These are phyloP conservation scores for Coenonympha arcania DNA, from an alignment of 2,888 invertebrate species.

Conservation along the genomic window DNA sequence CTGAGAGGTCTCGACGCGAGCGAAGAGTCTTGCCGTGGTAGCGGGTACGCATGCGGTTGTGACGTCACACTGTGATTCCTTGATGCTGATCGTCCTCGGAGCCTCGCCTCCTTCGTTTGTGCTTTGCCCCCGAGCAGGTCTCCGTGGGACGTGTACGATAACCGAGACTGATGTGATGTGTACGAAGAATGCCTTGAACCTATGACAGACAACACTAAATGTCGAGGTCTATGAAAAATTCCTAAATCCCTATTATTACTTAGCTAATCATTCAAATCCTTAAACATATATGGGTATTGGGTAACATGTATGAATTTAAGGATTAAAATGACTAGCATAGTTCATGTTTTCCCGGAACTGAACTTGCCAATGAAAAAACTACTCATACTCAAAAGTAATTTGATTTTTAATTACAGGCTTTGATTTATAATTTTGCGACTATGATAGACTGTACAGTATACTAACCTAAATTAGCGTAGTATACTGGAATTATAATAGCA, in stretches of 20 bases:
- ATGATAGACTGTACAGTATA: background rate
- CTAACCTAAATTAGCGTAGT: constrained; percentile 86
- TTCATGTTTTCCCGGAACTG: too few species aligned
- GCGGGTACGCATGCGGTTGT: constrained; percentile 67
- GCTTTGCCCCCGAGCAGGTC: constrained; percentile 85
- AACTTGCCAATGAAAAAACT: too few species aligned
- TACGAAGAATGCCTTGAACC: constrained; percentile 95
- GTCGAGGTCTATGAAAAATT: constrained; percentile 3
- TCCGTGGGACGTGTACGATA: constrained; percentile 95
- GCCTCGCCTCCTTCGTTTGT: constrained; percentile 89
- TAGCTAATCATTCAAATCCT: too few species aligned
- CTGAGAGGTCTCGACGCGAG: constrained; percentile 78
- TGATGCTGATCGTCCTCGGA: constrained; percentile 81
- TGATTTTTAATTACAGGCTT: too few species aligned
- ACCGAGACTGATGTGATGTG: constrained; percentile 93
- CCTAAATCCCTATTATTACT: too few species aligned
- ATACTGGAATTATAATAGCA: constrained; percentile 93
- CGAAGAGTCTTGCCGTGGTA: constrained; percentile 72
- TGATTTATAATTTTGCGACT: too few species aligned
- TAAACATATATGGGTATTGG: too few species aligned
- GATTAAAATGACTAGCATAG: too few species aligned
- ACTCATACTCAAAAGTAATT: too few species aligned
- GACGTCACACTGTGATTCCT: constrained; percentile 80
- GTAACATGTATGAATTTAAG: too few species aligned
- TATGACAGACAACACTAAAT: constrained; percentile 35